phyloP scores from a whole-genome alignment of 2,113 vertebrate genomes.

The Micronycteris hirsuta region DNA sequence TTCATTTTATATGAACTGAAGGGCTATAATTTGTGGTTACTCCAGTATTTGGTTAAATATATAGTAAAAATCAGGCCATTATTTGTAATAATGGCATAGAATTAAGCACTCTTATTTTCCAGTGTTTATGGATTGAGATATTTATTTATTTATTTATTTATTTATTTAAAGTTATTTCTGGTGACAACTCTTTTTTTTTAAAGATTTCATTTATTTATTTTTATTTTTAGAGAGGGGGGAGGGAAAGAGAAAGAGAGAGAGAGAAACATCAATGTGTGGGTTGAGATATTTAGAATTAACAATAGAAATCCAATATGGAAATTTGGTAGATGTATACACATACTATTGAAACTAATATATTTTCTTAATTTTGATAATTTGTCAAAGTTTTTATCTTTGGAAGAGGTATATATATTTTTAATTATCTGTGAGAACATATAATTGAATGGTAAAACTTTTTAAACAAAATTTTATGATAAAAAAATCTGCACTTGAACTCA shows the following conservation, averaged over 20 bases:
- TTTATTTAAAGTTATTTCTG: too few species aligned
- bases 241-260: too few species aligned
- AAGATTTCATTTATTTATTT: too few species aligned
- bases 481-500: neutral
- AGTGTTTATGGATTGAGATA: conserved; percentile 81
- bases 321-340: conserved; percentile 81
- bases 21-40: conserved; percentile 77
- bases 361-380: conserved; percentile 66
- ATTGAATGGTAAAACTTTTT: neutral
- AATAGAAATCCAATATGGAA: conserved; percentile 83
- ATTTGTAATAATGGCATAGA: conserved; percentile 74
- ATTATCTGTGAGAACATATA: conserved; percentile 38
- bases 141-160: too few species aligned
- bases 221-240: too few species aligned
- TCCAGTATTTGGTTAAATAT: conserved; percentile 76
- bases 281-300: conserved; percentile 80
- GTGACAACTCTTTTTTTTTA: too few species aligned
- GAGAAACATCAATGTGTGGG: too few species aligned
- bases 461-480: neutral
- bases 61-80: conserved; percentile 72
- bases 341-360: conserved; percentile 86
- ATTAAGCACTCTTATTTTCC: conserved; percentile 73
- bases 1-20: conserved; percentile 68
- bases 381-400: conserved; percentile 45
- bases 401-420: conserved; percentile 36